phyloP scores from a whole-genome alignment of 2,888 invertebrate genomes.

The Ferdinandea cuprea region DNA sequence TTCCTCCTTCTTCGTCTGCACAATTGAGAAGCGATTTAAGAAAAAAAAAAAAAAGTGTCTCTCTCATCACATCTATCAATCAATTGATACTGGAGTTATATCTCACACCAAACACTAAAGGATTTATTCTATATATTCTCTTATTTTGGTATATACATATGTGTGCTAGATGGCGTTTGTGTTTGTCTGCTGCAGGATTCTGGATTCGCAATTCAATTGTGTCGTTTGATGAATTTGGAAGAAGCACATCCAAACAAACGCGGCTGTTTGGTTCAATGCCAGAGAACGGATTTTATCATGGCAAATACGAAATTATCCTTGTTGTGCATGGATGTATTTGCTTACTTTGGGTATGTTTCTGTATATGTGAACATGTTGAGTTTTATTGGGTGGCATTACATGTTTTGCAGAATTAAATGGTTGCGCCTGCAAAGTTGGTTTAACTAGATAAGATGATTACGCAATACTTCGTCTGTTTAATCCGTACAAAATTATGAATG shows the following conservation, averaged over 20 bases:
- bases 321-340: slow-evolving; percentile 21
- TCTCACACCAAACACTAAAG: slow-evolving; percentile 61
- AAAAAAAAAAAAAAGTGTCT: slow-evolving; percentile 68
- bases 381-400: no score
- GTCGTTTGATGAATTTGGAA: slow-evolving; percentile 42
- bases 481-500: no score
- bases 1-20: slow-evolving; percentile 17
- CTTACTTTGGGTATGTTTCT: no score
- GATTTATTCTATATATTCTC: slow-evolving; percentile 16
- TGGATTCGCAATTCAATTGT: slow-evolving; percentile 42
- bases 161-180: not conserved
- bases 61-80: slow-evolving; percentile 70
- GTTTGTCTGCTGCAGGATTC: slow-evolving; percentile 7
- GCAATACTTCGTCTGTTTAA: no score
- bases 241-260: not conserved
- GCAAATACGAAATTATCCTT: slow-evolving; percentile 15
- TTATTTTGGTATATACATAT: not conserved
- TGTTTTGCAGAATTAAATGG: no score
- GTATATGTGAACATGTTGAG: no score
- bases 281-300: not conserved
- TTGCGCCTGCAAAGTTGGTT: no score
- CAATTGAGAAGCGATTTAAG: slow-evolving; percentile 42
- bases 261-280: not conserved
- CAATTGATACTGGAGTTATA: slow-evolving; percentile 58
- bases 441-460: no score